Conservation (phyloP, 2,113 vertebrate genomes). For the Bolborhynchus lineola region DNA sequence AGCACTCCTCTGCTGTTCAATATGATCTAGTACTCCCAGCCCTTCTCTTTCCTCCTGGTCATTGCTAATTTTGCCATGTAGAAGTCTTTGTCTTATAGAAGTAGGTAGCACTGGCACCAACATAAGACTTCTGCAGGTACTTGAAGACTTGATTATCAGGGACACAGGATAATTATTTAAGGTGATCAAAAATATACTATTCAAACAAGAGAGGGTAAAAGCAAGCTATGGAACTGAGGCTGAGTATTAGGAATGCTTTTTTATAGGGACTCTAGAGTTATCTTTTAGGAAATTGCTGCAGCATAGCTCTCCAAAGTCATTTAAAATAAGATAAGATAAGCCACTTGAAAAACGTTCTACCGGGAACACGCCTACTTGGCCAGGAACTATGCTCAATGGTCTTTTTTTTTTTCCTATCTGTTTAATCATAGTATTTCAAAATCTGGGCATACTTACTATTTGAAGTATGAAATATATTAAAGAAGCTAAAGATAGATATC, state of each 20-base stretch:
- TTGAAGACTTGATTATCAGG: neutral
- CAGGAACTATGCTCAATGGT: neutral
- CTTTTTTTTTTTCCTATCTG: neutral
- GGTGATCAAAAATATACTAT: neutral
- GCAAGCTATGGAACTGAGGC: neutral
- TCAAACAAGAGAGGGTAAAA: neutral
- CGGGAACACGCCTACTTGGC: neutral
- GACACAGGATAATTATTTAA: neutral
- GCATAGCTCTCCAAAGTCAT: neutral
- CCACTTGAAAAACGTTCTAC: neutral
- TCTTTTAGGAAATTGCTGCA: neutral
- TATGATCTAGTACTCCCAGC: neutral
- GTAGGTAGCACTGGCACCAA: neutral
- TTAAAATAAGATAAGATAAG: constrained; percentile 24
- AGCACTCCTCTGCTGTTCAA: neutral
- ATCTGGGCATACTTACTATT: neutral
- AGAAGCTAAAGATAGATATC: neutral
- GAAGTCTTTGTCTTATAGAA: neutral
- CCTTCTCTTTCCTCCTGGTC: neutral
- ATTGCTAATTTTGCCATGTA: neutral
- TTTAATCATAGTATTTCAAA: neutral
- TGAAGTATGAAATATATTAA: neutral
- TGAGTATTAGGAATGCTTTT: neutral
- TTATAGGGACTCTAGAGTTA: neutral
- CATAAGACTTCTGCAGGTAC: neutral